Evolutionary conservation across 2,797 vertebrate species (phyloP).

Genomic region (Dallia pectoralis): DNA sequence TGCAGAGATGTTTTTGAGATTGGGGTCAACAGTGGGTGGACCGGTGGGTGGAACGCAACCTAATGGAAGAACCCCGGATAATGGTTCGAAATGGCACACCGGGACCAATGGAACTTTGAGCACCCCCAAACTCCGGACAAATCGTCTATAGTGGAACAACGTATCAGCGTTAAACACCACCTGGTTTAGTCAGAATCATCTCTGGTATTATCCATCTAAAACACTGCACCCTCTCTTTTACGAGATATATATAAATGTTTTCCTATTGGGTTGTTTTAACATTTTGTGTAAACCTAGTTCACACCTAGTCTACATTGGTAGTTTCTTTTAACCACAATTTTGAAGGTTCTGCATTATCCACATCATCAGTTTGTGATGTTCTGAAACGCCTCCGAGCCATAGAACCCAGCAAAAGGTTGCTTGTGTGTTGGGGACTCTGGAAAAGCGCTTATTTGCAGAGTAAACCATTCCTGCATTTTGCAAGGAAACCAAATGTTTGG

Average conservation of each 20-base stretch:
- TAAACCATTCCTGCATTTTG: too few relatives aligned
- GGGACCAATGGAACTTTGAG: slow-evolving; percentile 51
- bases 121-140: not conserved
- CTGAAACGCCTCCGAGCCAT: not conserved
- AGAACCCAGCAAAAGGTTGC: too few relatives aligned
- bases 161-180: not conserved
- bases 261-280: not conserved
- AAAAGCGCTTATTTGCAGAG: too few relatives aligned
- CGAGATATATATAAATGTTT: not conserved
- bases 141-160: not conserved
- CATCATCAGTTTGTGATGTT: not conserved
- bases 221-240: not conserved
- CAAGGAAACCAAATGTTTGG: too few relatives aligned
- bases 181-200: not conserved
- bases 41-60: slow-evolving; percentile 42
- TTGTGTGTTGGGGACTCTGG: too few relatives aligned
- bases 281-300: not conserved
- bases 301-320: not conserved
- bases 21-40: slow-evolving; percentile 65
- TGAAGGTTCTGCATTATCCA: not conserved
- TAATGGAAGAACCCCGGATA: slow-evolving; percentile 42
- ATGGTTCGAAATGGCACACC: slow-evolving; percentile 47
- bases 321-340: not conserved
- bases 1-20: slow-evolving; percentile 53
- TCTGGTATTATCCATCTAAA: not conserved